These are phyloP conservation scores for Pangasius mekongensis DNA, from an alignment of 2,797 vertebrate genomes.

Conservation along the genomic window DNA sequence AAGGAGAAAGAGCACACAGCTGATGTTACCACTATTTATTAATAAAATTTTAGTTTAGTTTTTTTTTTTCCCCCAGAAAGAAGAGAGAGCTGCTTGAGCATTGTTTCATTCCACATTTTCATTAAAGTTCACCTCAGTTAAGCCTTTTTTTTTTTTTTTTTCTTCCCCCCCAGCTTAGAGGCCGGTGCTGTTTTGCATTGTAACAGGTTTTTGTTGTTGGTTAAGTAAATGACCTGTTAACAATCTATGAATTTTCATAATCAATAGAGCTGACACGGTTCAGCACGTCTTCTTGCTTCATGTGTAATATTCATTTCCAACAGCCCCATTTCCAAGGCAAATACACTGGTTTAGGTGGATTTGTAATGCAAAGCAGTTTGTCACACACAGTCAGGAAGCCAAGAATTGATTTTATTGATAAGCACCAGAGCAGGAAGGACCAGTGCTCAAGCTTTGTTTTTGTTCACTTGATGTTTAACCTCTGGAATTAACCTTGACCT, in stretches of 20 bases:
- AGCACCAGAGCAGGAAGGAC: constrained; percentile 48
- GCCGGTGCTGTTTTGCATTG: not conserved
- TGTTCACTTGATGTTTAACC: constrained; percentile 58
- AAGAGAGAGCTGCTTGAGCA: not conserved
- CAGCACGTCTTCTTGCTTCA: not conserved
- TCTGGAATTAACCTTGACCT: constrained; percentile 46
- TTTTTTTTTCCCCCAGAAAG: not conserved
- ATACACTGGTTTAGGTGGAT: constrained; percentile 51
- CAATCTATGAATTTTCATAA: not conserved
- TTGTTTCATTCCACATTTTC: not conserved
- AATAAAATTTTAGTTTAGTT: no score
- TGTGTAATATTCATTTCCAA: constrained; percentile 45
- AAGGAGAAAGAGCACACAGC: not conserved
- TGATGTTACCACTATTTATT: not conserved
- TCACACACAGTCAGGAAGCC: constrained; percentile 58
- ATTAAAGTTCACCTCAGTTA: not conserved
- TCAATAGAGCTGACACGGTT: not conserved
- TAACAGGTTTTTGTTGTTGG: not conserved
- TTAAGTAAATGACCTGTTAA: not conserved
- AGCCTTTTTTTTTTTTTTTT: not conserved
- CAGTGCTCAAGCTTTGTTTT: constrained; percentile 46
- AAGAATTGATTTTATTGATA: constrained; percentile 60
- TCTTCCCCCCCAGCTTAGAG: not conserved
- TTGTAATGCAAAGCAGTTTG: constrained; percentile 68
- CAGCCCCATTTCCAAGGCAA: constrained; percentile 51